These are phyloP conservation scores for Anguilla obscura DNA, from an alignment of 2,797 vertebrate genomes.

Conservation along the genomic window DNA sequence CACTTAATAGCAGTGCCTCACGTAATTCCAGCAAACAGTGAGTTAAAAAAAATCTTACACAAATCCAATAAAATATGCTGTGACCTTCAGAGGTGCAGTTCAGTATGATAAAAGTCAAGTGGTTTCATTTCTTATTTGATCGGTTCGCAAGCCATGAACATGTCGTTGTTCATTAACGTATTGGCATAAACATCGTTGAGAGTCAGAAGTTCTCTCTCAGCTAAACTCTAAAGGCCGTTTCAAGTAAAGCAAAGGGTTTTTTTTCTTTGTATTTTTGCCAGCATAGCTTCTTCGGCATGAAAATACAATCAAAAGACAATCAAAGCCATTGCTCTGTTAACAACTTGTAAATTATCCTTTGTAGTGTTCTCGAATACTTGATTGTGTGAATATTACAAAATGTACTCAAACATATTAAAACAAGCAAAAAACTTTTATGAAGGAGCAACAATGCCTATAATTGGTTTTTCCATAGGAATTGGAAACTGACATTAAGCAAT, in stretches of 20 bases:
- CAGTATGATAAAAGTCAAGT: not conserved
- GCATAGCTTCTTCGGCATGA: not conserved
- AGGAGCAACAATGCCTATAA: constrained; percentile 36
- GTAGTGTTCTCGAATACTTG: constrained; percentile 7
- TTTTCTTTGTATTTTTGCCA: not conserved
- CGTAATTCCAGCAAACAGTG: not conserved
- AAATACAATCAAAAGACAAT: constrained; percentile 8
- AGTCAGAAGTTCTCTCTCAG: constrained; percentile 4
- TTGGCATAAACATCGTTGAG: not conserved
- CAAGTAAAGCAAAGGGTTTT: not conserved
- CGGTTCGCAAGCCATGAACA: not conserved
- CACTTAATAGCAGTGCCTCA: not conserved
- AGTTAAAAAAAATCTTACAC: not conserved
- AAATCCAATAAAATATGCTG: not conserved
- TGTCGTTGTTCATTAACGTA: not conserved
- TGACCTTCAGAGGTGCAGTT: not conserved
- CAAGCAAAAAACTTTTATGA: constrained; percentile 45
- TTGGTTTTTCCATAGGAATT: not conserved
- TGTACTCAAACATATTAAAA: constrained; percentile 45
- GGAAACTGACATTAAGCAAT: constrained; percentile 14
- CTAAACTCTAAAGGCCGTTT: constrained; percentile 3
- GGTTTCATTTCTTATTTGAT: not conserved
- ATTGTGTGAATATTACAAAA: constrained; percentile 32
- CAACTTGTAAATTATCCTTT: constrained; percentile 3
- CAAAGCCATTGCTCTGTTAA: not conserved